Evolutionary conservation across 2,888 invertebrate species (phyloP).

Genomic region (Panzeria rudis): DNA sequence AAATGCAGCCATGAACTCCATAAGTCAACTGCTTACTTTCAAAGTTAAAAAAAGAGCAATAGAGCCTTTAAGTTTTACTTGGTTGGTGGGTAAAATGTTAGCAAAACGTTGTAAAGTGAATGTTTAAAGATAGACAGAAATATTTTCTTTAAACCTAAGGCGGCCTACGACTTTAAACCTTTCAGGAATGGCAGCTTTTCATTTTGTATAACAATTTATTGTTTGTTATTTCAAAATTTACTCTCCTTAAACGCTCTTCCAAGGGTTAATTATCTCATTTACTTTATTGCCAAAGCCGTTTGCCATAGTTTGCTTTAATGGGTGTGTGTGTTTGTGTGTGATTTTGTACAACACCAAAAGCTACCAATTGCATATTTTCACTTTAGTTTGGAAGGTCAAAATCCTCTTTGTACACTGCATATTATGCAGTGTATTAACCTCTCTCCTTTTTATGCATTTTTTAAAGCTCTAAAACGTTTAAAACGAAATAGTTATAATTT

Average conservation of each 20-base stretch:
- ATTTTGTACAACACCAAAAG: slow-evolving; percentile 21
- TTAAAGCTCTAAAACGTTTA: slow-evolving; percentile 2
- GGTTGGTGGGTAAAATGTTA: slow-evolving; percentile 13
- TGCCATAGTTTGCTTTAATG: background rate
- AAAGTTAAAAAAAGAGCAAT: slow-evolving; percentile 54
- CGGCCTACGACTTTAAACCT: background rate
- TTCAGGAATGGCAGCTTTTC: background rate
- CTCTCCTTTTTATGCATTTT: background rate
- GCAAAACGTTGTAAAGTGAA: background rate
- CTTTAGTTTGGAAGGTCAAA: slow-evolving; percentile 78
- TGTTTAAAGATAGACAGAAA: background rate
- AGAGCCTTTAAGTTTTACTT: slow-evolving; percentile 26
- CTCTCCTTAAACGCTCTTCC: background rate
- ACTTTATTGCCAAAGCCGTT: background rate
- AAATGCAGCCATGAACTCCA: slow-evolving; percentile 37
- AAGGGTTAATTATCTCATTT: background rate
- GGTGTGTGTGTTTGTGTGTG: slow-evolving; percentile 2
- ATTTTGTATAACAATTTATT: too few relatives aligned
- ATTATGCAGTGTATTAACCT: slow-evolving; percentile 69
- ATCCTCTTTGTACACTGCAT: slow-evolving; percentile 75
- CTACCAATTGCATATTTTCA: slow-evolving; percentile 77
- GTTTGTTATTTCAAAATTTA: background rate
- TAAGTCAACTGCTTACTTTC: slow-evolving; percentile 44
- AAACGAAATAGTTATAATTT: slow-evolving; percentile 64
- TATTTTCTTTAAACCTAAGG: background rate